A percentile compares a stretch with the other conserved stretches of the same genome.
These are phyloP conservation scores for Ectropis crepuscularia DNA, from an alignment of 2,888 invertebrate species.

Conservation along the genomic window DNA sequence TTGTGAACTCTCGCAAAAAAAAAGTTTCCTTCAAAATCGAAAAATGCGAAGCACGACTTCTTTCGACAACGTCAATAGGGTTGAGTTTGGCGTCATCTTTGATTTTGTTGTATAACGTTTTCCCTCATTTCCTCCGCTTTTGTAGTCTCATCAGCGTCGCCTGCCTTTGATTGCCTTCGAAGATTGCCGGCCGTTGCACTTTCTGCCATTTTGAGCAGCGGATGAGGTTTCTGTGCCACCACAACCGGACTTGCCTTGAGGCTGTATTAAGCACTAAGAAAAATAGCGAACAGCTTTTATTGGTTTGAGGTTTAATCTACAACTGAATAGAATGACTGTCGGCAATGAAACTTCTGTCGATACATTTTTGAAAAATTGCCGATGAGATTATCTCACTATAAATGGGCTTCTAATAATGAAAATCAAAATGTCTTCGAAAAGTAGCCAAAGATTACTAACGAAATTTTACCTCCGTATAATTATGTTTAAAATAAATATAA, in stretches of 20 bases:
- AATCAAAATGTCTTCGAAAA: too few species aligned
- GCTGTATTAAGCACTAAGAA: neutral
- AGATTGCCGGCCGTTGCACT: conserved; percentile 29
- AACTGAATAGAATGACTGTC: too few species aligned
- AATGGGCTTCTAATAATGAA: too few species aligned
- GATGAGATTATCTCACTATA: too few species aligned
- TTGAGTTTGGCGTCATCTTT: neutral
- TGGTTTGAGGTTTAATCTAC: too few species aligned
- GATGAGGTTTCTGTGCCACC: conserved; percentile 19
- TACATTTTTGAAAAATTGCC: too few species aligned
- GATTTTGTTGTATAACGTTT: neutral
- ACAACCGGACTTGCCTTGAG: conserved; percentile 16
- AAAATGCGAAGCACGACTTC: conserved; percentile 7
- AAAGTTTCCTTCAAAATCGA: conserved; percentile 5
- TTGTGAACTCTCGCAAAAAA: conserved; percentile 4
- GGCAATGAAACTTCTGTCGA: too few species aligned
- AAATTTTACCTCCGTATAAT: too few species aligned
- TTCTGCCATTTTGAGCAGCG: conserved; percentile 7
- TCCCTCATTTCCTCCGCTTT: conserved; percentile 3
- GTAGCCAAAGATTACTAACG: too few species aligned
- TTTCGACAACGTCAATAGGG: neutral
- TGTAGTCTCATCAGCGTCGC: conserved; percentile 7
- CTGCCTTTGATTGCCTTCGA: conserved; percentile 15
- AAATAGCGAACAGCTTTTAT: neutral
- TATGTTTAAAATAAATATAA: too few species aligned